Evolutionary conservation across 2,797 vertebrate genomes (phyloP), one percentile per base, ranked within the genome.

Genomic region (Mallotus villosus): DNA sequence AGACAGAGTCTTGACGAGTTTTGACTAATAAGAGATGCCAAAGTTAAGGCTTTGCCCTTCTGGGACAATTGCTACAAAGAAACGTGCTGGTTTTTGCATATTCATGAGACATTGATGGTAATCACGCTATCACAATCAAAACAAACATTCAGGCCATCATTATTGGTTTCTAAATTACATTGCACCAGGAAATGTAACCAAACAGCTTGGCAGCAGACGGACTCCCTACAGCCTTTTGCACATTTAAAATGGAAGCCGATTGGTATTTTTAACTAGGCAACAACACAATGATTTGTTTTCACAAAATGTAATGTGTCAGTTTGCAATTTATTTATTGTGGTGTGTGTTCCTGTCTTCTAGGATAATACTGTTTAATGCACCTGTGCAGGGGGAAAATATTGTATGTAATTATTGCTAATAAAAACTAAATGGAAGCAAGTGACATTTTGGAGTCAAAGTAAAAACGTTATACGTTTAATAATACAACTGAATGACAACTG

Each of bases 181-280:
- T 16, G 55, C 57, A 73, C 57, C 66, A 67, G 72, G 27, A 74
- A 68, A 74, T 68, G 5, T 67, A 67, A 67, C 19, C 62, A 72
- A 78, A 72, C 71, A 66, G 16, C 49, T 74, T 80, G 24, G 71
- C 70, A 74, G 72, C 73, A 75, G 64, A 71, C 78, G 66, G 57
- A 68, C 24, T 72, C 25, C 51, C 41, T n/a, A 21, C 68, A 73
- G 60, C 70, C 24, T 25, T 73, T 19, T 27, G 72, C 70, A 71
- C 73, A 81, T 65, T 75, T 65, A 74, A 68, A 80, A 78, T 74
- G 62, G 65, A 53, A 74, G 72, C 76, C 74, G 17, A 81, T 76
- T 63, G 27, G 27, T 27, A 67, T 62, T 25, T 67, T 67, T n/a
- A 55, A 46, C 37, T 9, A 37, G n/a, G n/a, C 21, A 57, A 29